Evolutionary conservation across 2,888 invertebrate genomes (phyloP), one percentile per base, ranked within the genome.

Genomic region (Ophioninae sp.): DNA sequence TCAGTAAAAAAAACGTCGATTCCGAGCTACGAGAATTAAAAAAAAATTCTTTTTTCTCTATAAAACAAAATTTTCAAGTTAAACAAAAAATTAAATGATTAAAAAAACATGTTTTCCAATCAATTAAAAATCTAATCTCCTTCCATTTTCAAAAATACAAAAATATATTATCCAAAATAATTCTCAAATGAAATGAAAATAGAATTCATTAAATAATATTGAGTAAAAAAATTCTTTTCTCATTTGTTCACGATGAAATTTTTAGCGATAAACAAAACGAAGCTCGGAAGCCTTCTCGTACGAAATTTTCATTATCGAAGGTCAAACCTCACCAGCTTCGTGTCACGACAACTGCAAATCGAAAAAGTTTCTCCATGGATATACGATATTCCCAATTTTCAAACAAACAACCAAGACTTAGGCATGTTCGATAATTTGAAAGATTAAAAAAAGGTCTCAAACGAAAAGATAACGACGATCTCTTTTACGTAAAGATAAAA

Each of bases 381-480:
- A 62, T 39, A 62, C 57, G 20, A 84, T 56, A 50, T 64, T 57
- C 17, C 21, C 44, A 20, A 56, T 65, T 39, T 68, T 39, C 70
- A 72, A 68, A 67, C 79, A 20, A 85, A 82, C 74, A 56, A 83
- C 82, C 57, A 79, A 79, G 80, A 83, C 81, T 82, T 83, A 85
- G 86, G 87, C 87, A 87, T 87, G 87, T 84, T 84, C 75, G 81
- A 50, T 23, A 20, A 23, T 78, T 79, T 57, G 74, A 65, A 74
- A 80, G 61, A 65, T 67, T 64, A 61, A 67, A 50, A 81, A 74
- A 67, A 69, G 72, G 44, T 82, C 56, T 41, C 7, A 44, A 50
- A 80, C 62, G 57, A 80, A 57, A 50, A 50, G 65, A 76, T 41
- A 67, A 78, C 37, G 61, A 74, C 56, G 44, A 78, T 84, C 62